phyloP scores from a whole-genome alignment of 1,140 invertebrate genomes.

The Procambarus virginalis region DNA sequence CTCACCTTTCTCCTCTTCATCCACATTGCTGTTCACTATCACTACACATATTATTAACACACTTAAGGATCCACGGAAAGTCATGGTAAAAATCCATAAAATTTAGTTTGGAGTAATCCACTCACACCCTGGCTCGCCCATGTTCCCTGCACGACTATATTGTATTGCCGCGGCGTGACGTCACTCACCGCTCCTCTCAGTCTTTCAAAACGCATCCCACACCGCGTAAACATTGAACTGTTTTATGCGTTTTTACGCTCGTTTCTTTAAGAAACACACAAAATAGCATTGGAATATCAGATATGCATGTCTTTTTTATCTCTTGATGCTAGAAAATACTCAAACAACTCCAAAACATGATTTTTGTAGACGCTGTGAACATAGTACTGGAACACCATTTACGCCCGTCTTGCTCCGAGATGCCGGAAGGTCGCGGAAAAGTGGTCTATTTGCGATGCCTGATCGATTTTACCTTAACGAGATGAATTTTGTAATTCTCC shows the following conservation, averaged over 20 bases:
- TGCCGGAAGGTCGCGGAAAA: slow-evolving; percentile 44
- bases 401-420: slow-evolving; percentile 42
- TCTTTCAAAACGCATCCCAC: slow-evolving; percentile 46
- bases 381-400: slow-evolving; percentile 58
- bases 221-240: slow-evolving; percentile 42
- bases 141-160: slow-evolving; percentile 55
- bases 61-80: slow-evolving; percentile 61
- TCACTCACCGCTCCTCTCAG: slow-evolving; percentile 34
- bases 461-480: slow-evolving; percentile 62
- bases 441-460: slow-evolving; percentile 48
- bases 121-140: slow-evolving; percentile 57
- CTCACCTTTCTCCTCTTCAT: slow-evolving; percentile 54
- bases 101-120: slow-evolving; percentile 51
- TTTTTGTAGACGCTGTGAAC: slow-evolving; percentile 12
- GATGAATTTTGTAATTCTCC: slow-evolving; percentile 52
- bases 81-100: slow-evolving; percentile 62
- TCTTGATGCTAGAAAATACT: neutral
- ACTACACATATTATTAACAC: slow-evolving; percentile 59
- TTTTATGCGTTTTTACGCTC: neutral
- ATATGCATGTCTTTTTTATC: neutral
- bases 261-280: neutral
- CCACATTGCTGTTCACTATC: slow-evolving; percentile 52
- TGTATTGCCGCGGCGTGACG: slow-evolving; percentile 51
- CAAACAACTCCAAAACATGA: slow-evolving; percentile 22
- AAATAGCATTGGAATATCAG: neutral